A percentile compares a stretch with the other conserved stretches of the same genome.
phyloP scores from a whole-genome alignment of 2,888 invertebrate genomes.

The Therioaphis trifolii region DNA sequence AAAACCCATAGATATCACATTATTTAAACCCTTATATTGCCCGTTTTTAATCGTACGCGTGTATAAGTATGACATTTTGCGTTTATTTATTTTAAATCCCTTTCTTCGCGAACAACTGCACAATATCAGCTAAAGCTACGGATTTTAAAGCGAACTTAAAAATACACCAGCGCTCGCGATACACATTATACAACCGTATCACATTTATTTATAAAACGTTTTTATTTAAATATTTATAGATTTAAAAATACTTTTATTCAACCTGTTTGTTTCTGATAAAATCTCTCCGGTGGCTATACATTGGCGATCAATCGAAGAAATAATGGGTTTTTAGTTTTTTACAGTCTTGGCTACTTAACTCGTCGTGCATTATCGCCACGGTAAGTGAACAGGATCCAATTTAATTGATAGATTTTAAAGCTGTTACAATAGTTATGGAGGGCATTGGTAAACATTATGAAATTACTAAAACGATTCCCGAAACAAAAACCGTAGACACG shows the following conservation, averaged over 20 bases:
- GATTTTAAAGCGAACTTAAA: too few relatives aligned
- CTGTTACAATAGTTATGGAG: background rate
- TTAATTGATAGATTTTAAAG: slow-evolving; percentile 31
- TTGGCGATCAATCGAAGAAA: background rate
- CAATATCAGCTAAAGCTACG: too few relatives aligned
- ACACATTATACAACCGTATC: too few relatives aligned
- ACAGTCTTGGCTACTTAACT: background rate
- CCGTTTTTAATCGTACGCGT: too few relatives aligned
- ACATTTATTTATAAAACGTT: background rate
- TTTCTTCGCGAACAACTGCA: too few relatives aligned
- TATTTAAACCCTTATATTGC: too few relatives aligned
- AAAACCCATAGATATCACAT: too few relatives aligned
- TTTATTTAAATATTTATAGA: background rate
- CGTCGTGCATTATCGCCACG: background rate
- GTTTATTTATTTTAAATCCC: too few relatives aligned
- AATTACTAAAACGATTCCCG: background rate
- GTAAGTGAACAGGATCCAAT: slow-evolving; percentile 6
- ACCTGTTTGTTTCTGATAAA: slow-evolving; percentile 2
- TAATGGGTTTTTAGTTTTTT: slow-evolving; percentile 25
- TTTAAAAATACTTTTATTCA: background rate
- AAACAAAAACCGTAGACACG: background rate
- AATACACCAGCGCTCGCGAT: too few relatives aligned
- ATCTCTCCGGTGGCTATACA: background rate
- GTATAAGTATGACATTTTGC: too few relatives aligned
- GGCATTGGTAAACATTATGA: background rate